Evolutionary conservation across 2,113 vertebrate species (phyloP).

Genomic region (Leptosomus discolor): DNA sequence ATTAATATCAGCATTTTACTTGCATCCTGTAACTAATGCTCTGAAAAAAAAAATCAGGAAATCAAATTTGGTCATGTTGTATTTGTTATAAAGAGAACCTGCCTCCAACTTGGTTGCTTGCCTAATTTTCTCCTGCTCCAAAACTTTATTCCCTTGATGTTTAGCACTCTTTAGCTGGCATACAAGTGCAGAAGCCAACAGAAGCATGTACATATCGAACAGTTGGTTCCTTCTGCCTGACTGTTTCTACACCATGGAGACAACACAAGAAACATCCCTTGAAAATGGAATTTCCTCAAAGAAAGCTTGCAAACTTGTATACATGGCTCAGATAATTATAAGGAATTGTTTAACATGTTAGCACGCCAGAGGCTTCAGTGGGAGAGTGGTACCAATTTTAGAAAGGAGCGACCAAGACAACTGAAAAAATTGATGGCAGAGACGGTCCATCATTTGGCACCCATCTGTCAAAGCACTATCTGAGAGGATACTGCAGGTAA

Average conservation of each 20-base stretch:
- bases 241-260: not conserved
- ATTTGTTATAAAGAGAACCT: not conserved
- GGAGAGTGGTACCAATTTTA: not conserved
- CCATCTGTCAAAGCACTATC: not conserved
- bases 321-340: not conserved
- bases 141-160: not conserved
- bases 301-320: not conserved
- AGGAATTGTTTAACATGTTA: not conserved
- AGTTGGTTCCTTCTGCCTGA: not conserved
- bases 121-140: not conserved
- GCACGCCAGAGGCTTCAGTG: not conserved
- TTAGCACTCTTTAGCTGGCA: not conserved
- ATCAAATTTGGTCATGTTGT: not conserved
- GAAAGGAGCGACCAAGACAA: not conserved
- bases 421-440: not conserved
- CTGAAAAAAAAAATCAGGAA: not conserved
- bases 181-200: not conserved
- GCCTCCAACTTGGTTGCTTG: not conserved
- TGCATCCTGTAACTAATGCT: not conserved
- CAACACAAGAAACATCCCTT: not conserved
- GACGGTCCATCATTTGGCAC: not conserved
- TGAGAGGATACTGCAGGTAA: not conserved
- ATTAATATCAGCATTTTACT: not conserved
- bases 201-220: not conserved
- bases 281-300: not conserved